phyloP scores from a whole-genome alignment of 2,888 invertebrate species.

The Cataglyphis albicans region DNA sequence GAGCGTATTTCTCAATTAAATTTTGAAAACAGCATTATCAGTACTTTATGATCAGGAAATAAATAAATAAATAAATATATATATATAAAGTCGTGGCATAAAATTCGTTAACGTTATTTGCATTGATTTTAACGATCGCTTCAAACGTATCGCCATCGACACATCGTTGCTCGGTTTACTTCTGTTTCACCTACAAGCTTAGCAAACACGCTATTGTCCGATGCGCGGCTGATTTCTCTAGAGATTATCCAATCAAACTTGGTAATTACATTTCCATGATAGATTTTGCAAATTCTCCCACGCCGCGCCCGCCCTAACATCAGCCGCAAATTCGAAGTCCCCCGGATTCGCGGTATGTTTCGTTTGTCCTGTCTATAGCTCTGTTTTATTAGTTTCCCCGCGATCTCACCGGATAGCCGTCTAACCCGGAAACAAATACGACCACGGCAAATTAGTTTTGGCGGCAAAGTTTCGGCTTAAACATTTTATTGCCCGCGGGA shows the following conservation, averaged over 20 bases:
- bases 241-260: constrained; percentile 78
- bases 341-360: constrained; percentile 49
- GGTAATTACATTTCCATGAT: constrained; percentile 77
- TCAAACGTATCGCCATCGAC: constrained; percentile 22
- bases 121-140: constrained; percentile 59
- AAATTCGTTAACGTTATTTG: constrained; percentile 68
- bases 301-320: constrained; percentile 17
- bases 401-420: constrained; percentile 27
- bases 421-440: constrained; percentile 49
- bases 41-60: neutral
- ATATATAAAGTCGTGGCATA: neutral
- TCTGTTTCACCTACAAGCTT: constrained; percentile 50
- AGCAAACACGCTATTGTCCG: constrained; percentile 43
- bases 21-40: neutral
- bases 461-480: constrained; percentile 44
- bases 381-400: constrained; percentile 54
- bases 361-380: constrained; percentile 47
- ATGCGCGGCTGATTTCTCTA: constrained; percentile 60
- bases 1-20: neutral
- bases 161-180: constrained; percentile 41
- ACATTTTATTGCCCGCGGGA: constrained; percentile 39
- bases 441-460: constrained; percentile 45
- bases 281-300: constrained; percentile 64
- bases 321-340: constrained; percentile 49
- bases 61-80: too few species aligned